These are phyloP conservation scores for Galeopsomyia nigrocyanea DNA, from an alignment of 2,888 invertebrate species.

Conservation along the genomic window DNA sequence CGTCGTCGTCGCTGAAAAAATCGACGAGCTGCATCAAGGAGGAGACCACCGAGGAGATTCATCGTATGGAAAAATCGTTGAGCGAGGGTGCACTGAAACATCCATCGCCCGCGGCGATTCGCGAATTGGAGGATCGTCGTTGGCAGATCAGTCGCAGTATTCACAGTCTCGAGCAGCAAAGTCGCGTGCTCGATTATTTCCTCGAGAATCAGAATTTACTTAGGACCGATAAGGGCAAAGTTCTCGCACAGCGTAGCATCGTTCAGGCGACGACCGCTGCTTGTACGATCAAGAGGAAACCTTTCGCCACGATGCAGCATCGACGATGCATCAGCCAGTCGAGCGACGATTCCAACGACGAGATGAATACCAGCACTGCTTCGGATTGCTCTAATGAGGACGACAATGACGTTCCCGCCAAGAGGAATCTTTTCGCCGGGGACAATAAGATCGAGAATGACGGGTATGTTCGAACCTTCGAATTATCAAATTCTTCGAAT, in stretches of 20 bases:
- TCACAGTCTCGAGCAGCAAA: conserved; percentile 65
- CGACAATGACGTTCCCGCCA: conserved; percentile 47
- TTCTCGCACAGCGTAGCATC: conserved; percentile 54
- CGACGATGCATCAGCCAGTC: conserved; percentile 12
- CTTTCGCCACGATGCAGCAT: not conserved
- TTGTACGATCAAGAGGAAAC: not conserved
- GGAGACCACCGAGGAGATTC: conserved; percentile 39
- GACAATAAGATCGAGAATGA: not conserved
- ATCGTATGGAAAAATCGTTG: conserved; percentile 62
- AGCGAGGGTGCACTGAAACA: conserved; percentile 61
- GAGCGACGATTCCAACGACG: conserved; percentile 28
- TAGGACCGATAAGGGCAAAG: conserved; percentile 55
- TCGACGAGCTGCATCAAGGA: conserved; percentile 55
- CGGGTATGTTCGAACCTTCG: conserved; percentile 1
- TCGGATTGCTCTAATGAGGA: conserved; percentile 13
- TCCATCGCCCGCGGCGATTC: conserved; percentile 49
- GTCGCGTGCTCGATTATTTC: conserved; percentile 61
- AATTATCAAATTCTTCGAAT: too few species aligned
- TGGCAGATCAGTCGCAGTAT: conserved; percentile 60
- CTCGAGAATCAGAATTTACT: conserved; percentile 57
- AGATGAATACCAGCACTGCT: conserved; percentile 36
- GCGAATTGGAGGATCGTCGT: conserved; percentile 54
- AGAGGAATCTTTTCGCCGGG: conserved; percentile 57
- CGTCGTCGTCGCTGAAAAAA: conserved; percentile 41
- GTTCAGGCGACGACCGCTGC: conserved; percentile 24